These are phyloP conservation scores for Achatina immaculata DNA, from an alignment of 1,140 invertebrate genomes.

Conservation along the genomic window DNA sequence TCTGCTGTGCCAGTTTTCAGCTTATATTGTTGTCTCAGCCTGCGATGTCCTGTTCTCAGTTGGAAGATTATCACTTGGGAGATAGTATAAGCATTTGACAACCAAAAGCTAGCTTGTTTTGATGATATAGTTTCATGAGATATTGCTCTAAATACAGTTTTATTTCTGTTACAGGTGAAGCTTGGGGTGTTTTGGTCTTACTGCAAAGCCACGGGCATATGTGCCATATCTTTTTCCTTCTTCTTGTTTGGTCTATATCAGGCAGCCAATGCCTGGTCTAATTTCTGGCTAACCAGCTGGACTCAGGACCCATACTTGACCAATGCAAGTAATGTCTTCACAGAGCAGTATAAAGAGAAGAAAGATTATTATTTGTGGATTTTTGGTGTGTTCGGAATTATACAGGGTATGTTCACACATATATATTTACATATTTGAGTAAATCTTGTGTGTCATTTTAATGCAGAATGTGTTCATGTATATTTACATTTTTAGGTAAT, in stretches of 20 bases:
- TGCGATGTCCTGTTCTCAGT: no score
- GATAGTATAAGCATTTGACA: no score
- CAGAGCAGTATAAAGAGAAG: conserved; percentile 15
- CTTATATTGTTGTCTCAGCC: no score
- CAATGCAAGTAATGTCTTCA: conserved; percentile 41
- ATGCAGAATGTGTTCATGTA: no score
- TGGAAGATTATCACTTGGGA: no score
- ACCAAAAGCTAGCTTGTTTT: no score
- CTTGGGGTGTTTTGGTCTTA: conserved; percentile 90
- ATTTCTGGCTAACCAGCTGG: conserved; percentile 67
- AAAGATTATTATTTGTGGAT: conserved; percentile 53
- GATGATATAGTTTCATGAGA: no score
- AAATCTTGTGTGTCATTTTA: no score
- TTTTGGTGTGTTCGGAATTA: conserved; percentile 62
- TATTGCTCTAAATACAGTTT: no score
- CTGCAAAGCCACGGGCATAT: conserved; percentile 85
- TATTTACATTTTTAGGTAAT: no score
- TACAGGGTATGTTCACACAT: conserved; percentile 63
- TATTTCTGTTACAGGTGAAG: conserved; percentile 78
- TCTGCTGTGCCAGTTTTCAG: no score
- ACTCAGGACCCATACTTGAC: conserved; percentile 59
- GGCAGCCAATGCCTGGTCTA: conserved; percentile 54
- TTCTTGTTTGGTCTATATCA: conserved; percentile 59
- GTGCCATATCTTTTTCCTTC: conserved; percentile 74
- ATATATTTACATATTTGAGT: no score